Evolutionary conservation across 1,140 invertebrate species (phyloP), one percentile per base, ranked within the genome.

Genomic region (Cydia pomonella): DNA sequence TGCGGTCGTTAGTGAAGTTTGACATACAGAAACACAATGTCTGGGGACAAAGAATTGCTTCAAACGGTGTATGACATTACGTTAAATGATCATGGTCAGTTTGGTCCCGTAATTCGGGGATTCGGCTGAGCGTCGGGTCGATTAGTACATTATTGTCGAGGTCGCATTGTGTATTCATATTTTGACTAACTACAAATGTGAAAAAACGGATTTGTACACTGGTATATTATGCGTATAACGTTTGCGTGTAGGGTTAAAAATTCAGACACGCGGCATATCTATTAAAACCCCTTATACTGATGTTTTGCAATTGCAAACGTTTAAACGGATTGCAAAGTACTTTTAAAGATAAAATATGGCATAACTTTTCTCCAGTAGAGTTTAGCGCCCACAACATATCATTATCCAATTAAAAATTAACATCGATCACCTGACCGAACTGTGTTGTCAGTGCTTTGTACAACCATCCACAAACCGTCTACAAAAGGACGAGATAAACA

Each of bases 1-100:
- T 83, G 80, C 79, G 29, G 64, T 69, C 64, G 64, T 69, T 69
- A 69, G 64, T 33, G n/a, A 33, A 69, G 33, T 69, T 69, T 69
- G 25, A 33, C 63, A 29, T 33, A 33, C 64, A 33, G 27, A 18
- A 10, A 18, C 29, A 69, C n/a, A 69, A 69, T 29, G 63, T 69
- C 64, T 21, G 62, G 25, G 18, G 29, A 66, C 63, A 33, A 33
- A 69, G 29, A 33, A 33, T 38, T 38, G 64, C 33, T 69, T 18
- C 12, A 16, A 33, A 69, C 64, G 64, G 64, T 69, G 64, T 18
- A 69, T 41, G 29, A n/a, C 64, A 33, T 69, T 38, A 69, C 6
- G 21, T 69, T 33, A 7, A 69, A 38, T 69, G 64, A 33, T 59
- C 53, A 18, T 53, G 50, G 50, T 53, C 63, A 33, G 25, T 29